Conservation (phyloP, 2,113 vertebrate genomes). For the Gavia stellata region DNA sequence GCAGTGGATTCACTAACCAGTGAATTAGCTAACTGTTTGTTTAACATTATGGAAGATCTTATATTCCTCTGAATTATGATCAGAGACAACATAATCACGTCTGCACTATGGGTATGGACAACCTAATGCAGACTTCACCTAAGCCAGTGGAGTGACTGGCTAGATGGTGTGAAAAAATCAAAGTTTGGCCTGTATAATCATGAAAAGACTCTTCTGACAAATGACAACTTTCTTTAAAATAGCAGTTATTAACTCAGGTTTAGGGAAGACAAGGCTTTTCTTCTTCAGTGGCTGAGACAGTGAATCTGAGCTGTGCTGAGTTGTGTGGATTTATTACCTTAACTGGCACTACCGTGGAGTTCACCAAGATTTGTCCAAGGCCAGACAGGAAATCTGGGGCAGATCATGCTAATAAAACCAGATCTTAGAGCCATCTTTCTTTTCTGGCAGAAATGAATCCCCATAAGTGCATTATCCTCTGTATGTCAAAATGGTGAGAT, state of each 20-base stretch:
- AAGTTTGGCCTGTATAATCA: neutral
- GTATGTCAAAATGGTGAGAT: neutral
- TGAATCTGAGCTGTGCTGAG: neutral
- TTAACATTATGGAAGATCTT: neutral
- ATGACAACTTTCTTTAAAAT: neutral
- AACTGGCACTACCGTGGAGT: accelerated
- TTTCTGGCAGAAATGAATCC: neutral
- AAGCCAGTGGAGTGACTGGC: neutral
- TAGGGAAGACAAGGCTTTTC: neutral
- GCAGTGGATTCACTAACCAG: neutral
- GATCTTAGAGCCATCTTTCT: neutral
- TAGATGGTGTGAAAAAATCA: neutral
- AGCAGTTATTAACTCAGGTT: neutral
- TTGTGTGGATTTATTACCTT: neutral
- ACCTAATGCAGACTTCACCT: neutral
- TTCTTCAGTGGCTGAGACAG: neutral
- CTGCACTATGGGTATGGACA: neutral
- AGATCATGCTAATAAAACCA: neutral
- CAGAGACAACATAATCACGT: neutral
- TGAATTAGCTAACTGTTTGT: neutral
- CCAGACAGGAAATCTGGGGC: neutral
- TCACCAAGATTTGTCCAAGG: neutral
- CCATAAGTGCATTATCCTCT: neutral
- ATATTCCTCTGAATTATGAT: neutral
- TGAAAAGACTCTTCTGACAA: neutral